Evolutionary conservation across 2,797 vertebrate species (phyloP), one percentile per base, ranked within the genome.

Genomic region (Leptodactylus fallax): DNA sequence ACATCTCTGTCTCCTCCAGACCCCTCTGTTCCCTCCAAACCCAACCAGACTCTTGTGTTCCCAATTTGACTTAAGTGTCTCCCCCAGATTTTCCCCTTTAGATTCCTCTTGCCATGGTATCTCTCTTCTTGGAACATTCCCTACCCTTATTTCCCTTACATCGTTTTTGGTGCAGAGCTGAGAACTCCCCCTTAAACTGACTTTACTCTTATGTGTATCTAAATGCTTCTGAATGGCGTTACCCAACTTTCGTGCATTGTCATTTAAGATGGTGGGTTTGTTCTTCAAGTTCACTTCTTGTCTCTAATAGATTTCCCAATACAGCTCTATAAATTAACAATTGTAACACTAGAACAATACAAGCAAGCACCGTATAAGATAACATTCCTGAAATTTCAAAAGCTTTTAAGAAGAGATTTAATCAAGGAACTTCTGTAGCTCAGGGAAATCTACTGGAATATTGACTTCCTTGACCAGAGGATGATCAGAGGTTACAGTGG

Each of bases 361-460:
- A 51, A 23, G 72, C 84, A 81, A 9, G n/a, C 53, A 61, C 47
- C 71, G 36, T 27, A 45, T 27, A 79, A 82, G 63, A 83, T 79
- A 86, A 25, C 53, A 61, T 85, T 72, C 65, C 79, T 27, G 72
- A 45, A 58, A 47, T 45, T 71, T 51, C 71, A 27, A 85, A 85
- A 87, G 81, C 85, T 85, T 82, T 86, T 61, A 86, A 85, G 47
- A 25, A 56, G 27, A 79, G 76, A 83, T 90, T 90, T 82, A 88
- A 90, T 90, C 87, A 90, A 83, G 83, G 51, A 86, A 86, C 47
- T 58, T 67, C 25, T 85, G 76, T 45, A 74, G 79, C 83, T 83
- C 51, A 79, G 87, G 89, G 80, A 88, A 86, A 90, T 90, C 84
- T 83, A 36, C 80, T 86, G 25, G 76, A 86, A 86, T 86, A 85